Evolutionary conservation across 2,888 invertebrate genomes (phyloP), one percentile per base, ranked within the genome.

Genomic region (Aleiodes testaceus): DNA sequence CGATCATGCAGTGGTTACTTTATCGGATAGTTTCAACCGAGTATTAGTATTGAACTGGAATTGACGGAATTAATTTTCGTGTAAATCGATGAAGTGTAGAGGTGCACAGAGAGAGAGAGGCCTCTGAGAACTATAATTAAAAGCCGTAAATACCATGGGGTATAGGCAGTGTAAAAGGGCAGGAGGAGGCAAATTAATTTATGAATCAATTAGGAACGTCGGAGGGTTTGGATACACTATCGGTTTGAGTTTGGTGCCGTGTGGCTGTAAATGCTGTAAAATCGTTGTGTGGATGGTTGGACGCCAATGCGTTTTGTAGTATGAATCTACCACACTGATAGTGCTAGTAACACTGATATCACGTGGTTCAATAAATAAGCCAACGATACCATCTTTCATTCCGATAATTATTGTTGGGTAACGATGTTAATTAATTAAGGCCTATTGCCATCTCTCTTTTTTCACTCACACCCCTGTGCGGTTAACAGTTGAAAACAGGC

Each of bases 351-450:
- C 74, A 77, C 74, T 77, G 74, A 76, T 71, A 80, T 78, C 78
- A 76, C 36, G 66, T 74, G 78, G 75, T 75, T 77, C 81, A 79
- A 84, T 85, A 85, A 85, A 86, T 84, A 84, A 82, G 77, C 82
- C 74, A 75, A 75, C 72, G 82, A 85, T 86, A 86, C 72, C 81
- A 86, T 86, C 84, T 85, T 83, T 84, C 84, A 84, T 82, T 84
- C 78, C 80, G 81, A 83, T 85, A 85, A 86, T 85, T 86, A 85
- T 85, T 84, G 85, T 85, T 84, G 80, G 80, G 75, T 75, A 72
- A 70, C 78, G 78, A 79, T 80, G 85, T 86, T 86, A 85, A 86
- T 86, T 85, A 86, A 86, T 86, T 86, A 85, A 86, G 81, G 79
- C 78, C 72, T 76, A 78, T 53, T 53, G n/a, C n/a, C n/a, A n/a